phyloP scores from a whole-genome alignment of 2,113 vertebrate genomes.

The Hucho hucho region DNA sequence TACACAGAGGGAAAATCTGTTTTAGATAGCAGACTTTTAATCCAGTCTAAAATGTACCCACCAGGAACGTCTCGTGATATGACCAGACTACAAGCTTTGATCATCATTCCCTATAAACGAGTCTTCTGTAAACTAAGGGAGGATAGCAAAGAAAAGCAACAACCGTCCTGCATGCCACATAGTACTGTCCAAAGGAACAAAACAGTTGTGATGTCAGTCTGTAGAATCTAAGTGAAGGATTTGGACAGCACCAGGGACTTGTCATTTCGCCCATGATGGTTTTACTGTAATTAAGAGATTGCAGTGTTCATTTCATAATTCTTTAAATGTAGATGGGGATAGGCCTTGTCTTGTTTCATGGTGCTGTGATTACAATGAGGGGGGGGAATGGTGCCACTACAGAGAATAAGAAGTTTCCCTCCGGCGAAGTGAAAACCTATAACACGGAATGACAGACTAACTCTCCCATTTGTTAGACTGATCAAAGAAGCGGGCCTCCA shows the following conservation, averaged over 20 bases:
- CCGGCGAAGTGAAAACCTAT: slow-evolving; percentile 5
- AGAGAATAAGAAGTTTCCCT: too few relatives aligned
- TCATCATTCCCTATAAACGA: neutral
- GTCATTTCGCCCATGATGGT: slow-evolving; percentile 28
- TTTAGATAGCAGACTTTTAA: neutral
- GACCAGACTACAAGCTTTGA: slow-evolving; percentile 7
- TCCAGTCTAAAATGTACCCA: neutral
- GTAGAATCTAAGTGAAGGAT: slow-evolving; percentile 30
- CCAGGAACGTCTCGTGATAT: neutral
- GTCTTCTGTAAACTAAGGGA: neutral
- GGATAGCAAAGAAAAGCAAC: slow-evolving; percentile 11
- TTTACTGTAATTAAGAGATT: slow-evolving; percentile 43
- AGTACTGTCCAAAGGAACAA: slow-evolving; percentile 12
- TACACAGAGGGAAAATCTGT: neutral
- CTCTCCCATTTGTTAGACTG: slow-evolving; percentile 21
- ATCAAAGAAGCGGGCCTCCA: slow-evolving; percentile 25
- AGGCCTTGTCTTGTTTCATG: neutral
- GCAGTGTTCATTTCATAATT: neutral
- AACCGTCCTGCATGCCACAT: neutral
- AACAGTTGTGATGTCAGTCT: slow-evolving; percentile 25
- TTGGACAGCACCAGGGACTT: slow-evolving; percentile 7
- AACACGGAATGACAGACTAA: slow-evolving; percentile 23
- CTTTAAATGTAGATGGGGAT: neutral
- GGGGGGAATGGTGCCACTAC: neutral
- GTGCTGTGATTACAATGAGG: slow-evolving; percentile 30